Conservation (phyloP, 2,888 invertebrate species). For the Pammene fasciana region DNA sequence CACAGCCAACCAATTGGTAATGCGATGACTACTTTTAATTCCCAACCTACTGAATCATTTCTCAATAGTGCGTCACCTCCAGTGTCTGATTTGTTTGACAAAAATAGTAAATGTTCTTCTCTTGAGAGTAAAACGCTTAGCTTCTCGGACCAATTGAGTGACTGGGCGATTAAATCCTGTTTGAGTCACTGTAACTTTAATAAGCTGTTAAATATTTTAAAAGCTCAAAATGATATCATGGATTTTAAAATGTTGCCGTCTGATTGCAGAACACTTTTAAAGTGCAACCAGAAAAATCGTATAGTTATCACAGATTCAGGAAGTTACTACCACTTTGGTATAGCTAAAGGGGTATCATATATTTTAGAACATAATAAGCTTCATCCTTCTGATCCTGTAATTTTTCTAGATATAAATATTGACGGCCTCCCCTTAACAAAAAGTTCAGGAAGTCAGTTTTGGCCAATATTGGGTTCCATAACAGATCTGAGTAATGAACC, state of each 20-base stretch:
- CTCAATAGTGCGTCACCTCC: too few relatives aligned
- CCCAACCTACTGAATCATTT: too few relatives aligned
- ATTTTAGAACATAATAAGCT: constrained; percentile 7
- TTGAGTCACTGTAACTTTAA: constrained; percentile 2
- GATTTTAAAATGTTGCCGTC: constrained; percentile 7
- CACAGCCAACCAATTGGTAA: too few relatives aligned
- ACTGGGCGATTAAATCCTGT: constrained; percentile 6
- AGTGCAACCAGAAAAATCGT: neutral
- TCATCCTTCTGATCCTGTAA: neutral
- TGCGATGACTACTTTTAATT: too few relatives aligned
- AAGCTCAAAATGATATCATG: constrained; percentile 6
- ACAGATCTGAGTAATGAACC: constrained; percentile 8
- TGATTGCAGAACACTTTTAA: constrained; percentile 14
- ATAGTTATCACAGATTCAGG: constrained; percentile 9
- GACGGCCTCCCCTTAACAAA: constrained; percentile 11
- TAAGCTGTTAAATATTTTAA: constrained; percentile 1
- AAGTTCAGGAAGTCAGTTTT: constrained; percentile 16
- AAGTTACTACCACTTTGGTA: constrained; percentile 11
- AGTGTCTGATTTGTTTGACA: too few relatives aligned
- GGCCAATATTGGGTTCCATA: constrained; percentile 12
- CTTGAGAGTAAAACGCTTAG: neutral
- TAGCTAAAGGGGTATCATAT: constrained; percentile 11
- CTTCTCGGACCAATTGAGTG: constrained; percentile 5
- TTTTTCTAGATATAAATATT: constrained; percentile 12
- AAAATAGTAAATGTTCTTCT: too few relatives aligned